A percentile compares a stretch with the other conserved stretches of the same genome.
These are phyloP conservation scores for Melieria omissa DNA, from an alignment of 2,888 invertebrate species.

Conservation along the genomic window DNA sequence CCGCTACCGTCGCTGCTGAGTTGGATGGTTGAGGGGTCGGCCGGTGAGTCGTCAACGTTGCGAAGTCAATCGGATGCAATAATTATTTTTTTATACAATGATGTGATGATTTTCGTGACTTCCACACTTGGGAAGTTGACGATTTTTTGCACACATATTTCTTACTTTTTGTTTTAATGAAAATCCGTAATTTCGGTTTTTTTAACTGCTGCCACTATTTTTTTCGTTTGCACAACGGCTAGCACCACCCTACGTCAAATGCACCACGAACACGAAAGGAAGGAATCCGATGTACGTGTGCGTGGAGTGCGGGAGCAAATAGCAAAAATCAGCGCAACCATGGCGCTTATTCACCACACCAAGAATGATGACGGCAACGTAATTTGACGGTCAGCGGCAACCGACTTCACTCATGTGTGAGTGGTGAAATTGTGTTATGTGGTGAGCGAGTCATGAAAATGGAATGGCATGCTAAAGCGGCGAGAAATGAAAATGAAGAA, in stretches of 20 bases:
- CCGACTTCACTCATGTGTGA: constrained; percentile 43
- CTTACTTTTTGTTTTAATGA: no score
- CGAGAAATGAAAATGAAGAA: not conserved
- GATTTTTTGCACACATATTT: no score
- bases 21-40: no score
- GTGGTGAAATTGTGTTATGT: constrained; percentile 12
- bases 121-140: no score
- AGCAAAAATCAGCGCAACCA: constrained; percentile 20
- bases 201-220: not conserved
- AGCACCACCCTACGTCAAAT: constrained; percentile 56
- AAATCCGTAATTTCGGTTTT: no score
- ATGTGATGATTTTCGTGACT: no score
- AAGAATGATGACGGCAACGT: constrained; percentile 59
- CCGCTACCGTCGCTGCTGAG: no score
- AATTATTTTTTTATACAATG: no score
- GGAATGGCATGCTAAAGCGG: not conserved
- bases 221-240: constrained; percentile 19
- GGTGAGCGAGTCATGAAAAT: constrained; percentile 19
- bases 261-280: constrained; percentile 43
- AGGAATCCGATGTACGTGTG: constrained; percentile 40
- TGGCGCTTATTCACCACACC: constrained; percentile 46
- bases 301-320: constrained; percentile 36
- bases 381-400: constrained; percentile 26
- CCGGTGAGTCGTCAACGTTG: no score
- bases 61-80: no score